Conservation (phyloP, 2,113 vertebrate genomes). For the Callipepla californica region DNA sequence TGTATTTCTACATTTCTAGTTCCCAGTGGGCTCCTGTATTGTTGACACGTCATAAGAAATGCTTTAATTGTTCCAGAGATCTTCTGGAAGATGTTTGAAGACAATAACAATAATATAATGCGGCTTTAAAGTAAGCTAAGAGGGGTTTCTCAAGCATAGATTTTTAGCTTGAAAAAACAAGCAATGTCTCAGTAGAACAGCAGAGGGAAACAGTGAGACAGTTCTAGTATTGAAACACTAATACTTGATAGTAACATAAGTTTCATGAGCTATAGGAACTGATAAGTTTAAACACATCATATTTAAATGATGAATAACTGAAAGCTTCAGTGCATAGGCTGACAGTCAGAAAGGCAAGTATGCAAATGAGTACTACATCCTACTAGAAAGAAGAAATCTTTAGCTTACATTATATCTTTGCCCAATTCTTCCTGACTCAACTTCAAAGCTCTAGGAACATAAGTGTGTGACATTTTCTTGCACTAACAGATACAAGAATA, state of each 20-base stretch:
- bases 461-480: background rate
- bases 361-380: background rate
- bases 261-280: background rate
- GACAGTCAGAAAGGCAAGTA: background rate
- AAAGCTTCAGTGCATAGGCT: background rate
- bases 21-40: background rate
- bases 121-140: background rate
- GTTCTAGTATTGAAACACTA: background rate
- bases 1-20: background rate
- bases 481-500: background rate
- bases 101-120: background rate
- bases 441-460: background rate
- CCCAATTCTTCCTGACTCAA: background rate
- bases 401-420: background rate
- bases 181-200: conserved; percentile 31
- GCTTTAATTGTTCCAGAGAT: background rate
- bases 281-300: background rate
- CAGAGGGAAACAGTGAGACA: conserved; percentile 57
- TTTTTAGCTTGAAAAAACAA: background rate
- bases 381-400: background rate
- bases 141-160: background rate
- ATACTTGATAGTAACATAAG: background rate
- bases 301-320: background rate
- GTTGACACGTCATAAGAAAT: rapidly evolving
- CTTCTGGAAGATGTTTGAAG: background rate